Conservation (phyloP, 2,888 invertebrate species). For the Thalpophila matura region DNA sequence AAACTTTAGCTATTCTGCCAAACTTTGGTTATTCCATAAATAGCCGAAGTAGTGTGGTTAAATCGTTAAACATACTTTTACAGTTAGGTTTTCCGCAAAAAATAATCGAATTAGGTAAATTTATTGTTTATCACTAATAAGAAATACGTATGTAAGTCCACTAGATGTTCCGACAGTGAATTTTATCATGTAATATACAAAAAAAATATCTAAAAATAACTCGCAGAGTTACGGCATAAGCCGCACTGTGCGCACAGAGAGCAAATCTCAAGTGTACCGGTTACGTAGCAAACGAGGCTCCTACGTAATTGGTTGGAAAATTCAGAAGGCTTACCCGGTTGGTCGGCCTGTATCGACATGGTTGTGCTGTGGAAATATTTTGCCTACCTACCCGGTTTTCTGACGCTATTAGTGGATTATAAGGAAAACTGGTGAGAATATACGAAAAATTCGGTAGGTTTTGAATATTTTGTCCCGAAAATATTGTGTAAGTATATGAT, state of each 20-base stretch:
- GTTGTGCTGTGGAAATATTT: slow-evolving; percentile 28
- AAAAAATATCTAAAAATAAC: slow-evolving; percentile 17
- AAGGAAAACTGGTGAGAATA: background rate
- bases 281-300: slow-evolving; percentile 64
- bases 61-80: too few relatives aligned
- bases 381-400: slow-evolving; percentile 23
- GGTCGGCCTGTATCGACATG: slow-evolving; percentile 40
- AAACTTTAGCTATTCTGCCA: too few relatives aligned
- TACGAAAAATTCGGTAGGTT: background rate
- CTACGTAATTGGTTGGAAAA: slow-evolving; percentile 75
- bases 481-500: background rate
- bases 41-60: too few relatives aligned
- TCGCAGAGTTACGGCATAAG: slow-evolving; percentile 1
- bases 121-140: too few relatives aligned
- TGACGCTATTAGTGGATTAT: slow-evolving; percentile 21
- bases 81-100: too few relatives aligned
- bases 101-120: too few relatives aligned
- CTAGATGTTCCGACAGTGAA: too few relatives aligned
- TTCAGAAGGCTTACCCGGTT: slow-evolving; percentile 48
- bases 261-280: slow-evolving; percentile 59
- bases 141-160: too few relatives aligned
- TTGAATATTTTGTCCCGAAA: background rate
- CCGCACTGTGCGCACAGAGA: slow-evolving; percentile 38
- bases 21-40: too few relatives aligned
- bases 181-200: slow-evolving; percentile 6